These are phyloP conservation scores for Zaprionus obscuricornis DNA, from an alignment of 2,888 invertebrate species.

Conservation along the genomic window DNA sequence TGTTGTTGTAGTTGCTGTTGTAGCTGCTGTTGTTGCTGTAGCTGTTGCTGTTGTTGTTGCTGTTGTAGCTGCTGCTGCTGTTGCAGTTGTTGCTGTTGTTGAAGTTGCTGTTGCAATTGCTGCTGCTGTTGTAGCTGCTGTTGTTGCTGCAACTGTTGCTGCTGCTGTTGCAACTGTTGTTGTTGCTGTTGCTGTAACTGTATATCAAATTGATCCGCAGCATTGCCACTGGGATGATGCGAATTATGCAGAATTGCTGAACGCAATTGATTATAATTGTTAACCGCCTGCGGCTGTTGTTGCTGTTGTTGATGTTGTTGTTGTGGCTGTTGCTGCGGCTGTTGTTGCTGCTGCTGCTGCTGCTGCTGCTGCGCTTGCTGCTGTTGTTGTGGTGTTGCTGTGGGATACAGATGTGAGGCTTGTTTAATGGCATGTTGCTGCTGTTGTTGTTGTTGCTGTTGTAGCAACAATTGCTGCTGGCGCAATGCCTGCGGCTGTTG, in stretches of 20 bases:
- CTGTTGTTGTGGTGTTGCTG: constrained; percentile 66
- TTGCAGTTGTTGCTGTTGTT: constrained; percentile 38
- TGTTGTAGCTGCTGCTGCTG: constrained; percentile 38
- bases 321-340: constrained; percentile 38
- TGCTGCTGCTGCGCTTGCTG: constrained; percentile 57
- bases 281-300: constrained; percentile 69
- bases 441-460: constrained; percentile 61
- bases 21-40: constrained; percentile 35
- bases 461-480: constrained; percentile 75
- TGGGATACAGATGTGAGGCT: constrained; percentile 83
- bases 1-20: constrained; percentile 51
- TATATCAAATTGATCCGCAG: constrained; percentile 50
- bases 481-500: constrained; percentile 69
- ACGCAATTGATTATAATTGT: constrained; percentile 81
- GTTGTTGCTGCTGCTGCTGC: constrained; percentile 66
- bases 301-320: constrained; percentile 66
- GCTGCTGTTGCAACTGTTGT: constrained; percentile 39
- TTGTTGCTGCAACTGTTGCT: constrained; percentile 35
- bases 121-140: constrained; percentile 36
- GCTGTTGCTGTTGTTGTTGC: constrained; percentile 30
- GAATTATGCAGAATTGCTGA: constrained; percentile 82
- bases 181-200: constrained; percentile 32
- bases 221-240: constrained; percentile 82
- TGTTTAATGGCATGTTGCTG: constrained; percentile 80
- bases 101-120: constrained; percentile 35